phyloP scores from a whole-genome alignment of 2,113 vertebrate genomes.

The Arizona elegans region DNA sequence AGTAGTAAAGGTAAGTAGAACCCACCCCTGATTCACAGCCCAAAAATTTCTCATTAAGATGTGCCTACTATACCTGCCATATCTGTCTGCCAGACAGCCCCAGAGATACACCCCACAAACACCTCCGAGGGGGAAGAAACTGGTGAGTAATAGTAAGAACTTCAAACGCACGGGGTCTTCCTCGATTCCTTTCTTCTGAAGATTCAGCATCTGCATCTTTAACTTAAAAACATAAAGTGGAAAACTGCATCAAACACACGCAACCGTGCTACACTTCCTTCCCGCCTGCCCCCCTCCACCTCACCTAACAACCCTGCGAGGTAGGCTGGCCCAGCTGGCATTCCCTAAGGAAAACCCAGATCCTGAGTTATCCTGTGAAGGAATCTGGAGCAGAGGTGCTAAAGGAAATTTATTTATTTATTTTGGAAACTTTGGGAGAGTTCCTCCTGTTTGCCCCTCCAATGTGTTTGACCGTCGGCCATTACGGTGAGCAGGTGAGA shows the following conservation, averaged over 20 bases:
- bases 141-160: background rate
- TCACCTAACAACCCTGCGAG: background rate
- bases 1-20: too few species aligned
- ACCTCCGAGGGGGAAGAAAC: accelerated
- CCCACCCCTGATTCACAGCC: too few species aligned
- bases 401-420: background rate
- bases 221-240: background rate
- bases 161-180: accelerated
- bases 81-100: background rate
- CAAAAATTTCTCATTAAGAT: background rate
- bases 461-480: too few species aligned
- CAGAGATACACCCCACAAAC: background rate
- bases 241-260: background rate
- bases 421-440: background rate
- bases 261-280: background rate
- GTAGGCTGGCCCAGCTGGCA: background rate
- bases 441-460: too few species aligned
- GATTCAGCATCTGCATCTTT: background rate
- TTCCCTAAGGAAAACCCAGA: background rate
- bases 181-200: accelerated
- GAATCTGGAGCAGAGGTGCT: too few species aligned
- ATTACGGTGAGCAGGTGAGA: too few species aligned
- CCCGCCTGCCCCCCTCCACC: background rate
- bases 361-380: background rate
- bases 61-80: background rate